Percentiles rank a stretch among this genome's conserved stretches.
Conservation (phyloP, 2,888 invertebrate genomes). For the Anoplius nigerrimus region DNA sequence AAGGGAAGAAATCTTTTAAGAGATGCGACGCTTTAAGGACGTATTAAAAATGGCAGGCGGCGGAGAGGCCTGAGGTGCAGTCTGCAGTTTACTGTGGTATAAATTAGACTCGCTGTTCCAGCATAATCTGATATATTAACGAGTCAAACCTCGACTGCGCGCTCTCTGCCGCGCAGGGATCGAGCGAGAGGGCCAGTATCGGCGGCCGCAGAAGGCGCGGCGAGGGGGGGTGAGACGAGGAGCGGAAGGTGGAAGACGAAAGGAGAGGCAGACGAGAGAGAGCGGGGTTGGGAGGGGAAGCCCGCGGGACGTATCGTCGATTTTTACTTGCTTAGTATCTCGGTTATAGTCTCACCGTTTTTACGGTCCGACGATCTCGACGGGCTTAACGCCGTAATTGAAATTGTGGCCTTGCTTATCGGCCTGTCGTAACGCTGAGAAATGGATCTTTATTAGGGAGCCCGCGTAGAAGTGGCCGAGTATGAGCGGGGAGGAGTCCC, state of each 20-base stretch:
- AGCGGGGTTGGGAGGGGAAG: conserved; percentile 28
- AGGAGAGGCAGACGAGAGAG: not conserved
- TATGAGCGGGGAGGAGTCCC: conserved; percentile 23
- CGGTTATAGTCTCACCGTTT: conserved; percentile 60
- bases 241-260: not conserved
- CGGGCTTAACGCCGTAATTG: conserved; percentile 61
- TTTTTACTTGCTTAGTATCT: conserved; percentile 62
- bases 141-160: conserved; percentile 54
- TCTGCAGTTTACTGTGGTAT: conserved; percentile 63
- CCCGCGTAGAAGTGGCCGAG: conserved; percentile 35
- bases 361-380: conserved; percentile 56
- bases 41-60: conserved; percentile 61
- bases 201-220: conserved; percentile 3
- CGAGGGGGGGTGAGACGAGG: conserved; percentile 2
- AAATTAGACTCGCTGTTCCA: conserved; percentile 65
- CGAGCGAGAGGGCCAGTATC: conserved; percentile 9
- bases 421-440: conserved; percentile 61
- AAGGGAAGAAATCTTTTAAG: conserved; percentile 55
- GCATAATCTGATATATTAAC: conserved; percentile 66
- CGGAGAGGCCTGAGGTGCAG: conserved; percentile 50
- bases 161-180: conserved; percentile 10
- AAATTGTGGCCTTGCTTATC: conserved; percentile 64
- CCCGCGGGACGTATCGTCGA: conserved; percentile 60
- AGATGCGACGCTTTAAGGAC: conserved; percentile 62
- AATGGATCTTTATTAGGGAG: conserved; percentile 63